phyloP scores from a whole-genome alignment of 2,797 vertebrate species.

The Pseudochirops cupreus region DNA sequence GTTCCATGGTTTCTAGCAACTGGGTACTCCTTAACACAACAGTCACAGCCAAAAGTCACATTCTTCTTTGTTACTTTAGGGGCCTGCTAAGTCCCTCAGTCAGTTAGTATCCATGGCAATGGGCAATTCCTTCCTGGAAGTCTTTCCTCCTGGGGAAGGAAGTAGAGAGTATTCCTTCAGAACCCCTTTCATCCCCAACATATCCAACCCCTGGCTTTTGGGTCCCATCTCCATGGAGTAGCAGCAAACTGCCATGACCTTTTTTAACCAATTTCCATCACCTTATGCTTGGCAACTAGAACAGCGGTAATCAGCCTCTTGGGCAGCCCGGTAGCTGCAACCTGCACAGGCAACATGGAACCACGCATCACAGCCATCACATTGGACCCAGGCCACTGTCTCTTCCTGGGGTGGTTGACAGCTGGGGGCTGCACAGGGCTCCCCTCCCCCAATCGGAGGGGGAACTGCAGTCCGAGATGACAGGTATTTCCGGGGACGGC shows the following conservation, averaged over 20 bases:
- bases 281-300: conserved; percentile 80
- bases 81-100: conserved; percentile 21
- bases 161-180: conserved; percentile 22
- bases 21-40: conserved; percentile 3
- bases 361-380: conserved; percentile 92
- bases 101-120: conserved; percentile 2
- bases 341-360: conserved; percentile 90
- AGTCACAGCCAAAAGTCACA: conserved; percentile 43
- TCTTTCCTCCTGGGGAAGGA: conserved; percentile 52
- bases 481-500: conserved; percentile 90
- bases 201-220: conserved; percentile 5
- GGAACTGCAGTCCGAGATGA: conserved; percentile 69
- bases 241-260: not conserved
- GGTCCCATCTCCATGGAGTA: not conserved
- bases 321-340: conserved; percentile 86
- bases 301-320: conserved; percentile 91
- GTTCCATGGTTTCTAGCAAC: conserved; percentile 45
- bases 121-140: not conserved
- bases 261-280: not conserved
- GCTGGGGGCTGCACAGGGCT: conserved; percentile 87
- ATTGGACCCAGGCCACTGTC: conserved; percentile 94
- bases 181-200: not conserved
- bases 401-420: conserved; percentile 91
- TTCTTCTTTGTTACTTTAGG: conserved; percentile 24
- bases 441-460: conserved; percentile 69